A percentile compares a stretch with the other conserved stretches of the same genome.
Evolutionary conservation across 2,113 vertebrate genomes (phyloP).

Genomic region (Passer montanus): DNA sequence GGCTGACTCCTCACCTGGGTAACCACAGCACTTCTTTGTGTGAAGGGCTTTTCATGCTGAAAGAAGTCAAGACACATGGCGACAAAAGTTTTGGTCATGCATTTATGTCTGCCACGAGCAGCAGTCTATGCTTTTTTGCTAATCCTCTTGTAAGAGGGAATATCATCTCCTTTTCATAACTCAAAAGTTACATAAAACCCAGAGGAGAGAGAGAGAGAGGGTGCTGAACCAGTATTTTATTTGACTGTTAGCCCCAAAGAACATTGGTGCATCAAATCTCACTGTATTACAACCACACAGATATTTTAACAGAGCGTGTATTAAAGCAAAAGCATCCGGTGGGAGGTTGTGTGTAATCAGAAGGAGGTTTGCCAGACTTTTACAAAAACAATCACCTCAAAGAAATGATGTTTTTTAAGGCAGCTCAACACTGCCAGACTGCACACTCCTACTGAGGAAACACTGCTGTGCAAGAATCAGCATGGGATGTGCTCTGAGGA

Average conservation of each 20-base stretch:
- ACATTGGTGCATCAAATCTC: not conserved
- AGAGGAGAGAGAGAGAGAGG: not conserved
- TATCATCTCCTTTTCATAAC: not conserved
- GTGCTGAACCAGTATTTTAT: not conserved
- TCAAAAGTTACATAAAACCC: not conserved
- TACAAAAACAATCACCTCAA: not conserved
- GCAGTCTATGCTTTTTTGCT: not conserved
- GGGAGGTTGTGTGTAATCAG: not conserved
- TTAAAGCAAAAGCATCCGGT: not conserved
- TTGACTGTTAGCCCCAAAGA: not conserved
- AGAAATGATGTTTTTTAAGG: not conserved
- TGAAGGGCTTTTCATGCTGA: not conserved
- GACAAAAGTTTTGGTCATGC: not conserved
- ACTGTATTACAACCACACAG: not conserved
- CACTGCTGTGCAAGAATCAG: accelerated
- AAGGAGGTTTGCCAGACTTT: not conserved
- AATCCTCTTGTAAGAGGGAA: not conserved
- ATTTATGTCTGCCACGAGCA: not conserved
- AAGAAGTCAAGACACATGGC: not conserved
- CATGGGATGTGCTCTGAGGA: not conserved
- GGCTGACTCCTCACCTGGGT: not conserved
- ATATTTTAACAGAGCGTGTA: not conserved
- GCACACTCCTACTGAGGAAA: not conserved
- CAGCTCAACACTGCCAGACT: not conserved
- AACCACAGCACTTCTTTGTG: not conserved